phyloP scores from a whole-genome alignment of 2,888 invertebrate genomes.

The Automeris io region DNA sequence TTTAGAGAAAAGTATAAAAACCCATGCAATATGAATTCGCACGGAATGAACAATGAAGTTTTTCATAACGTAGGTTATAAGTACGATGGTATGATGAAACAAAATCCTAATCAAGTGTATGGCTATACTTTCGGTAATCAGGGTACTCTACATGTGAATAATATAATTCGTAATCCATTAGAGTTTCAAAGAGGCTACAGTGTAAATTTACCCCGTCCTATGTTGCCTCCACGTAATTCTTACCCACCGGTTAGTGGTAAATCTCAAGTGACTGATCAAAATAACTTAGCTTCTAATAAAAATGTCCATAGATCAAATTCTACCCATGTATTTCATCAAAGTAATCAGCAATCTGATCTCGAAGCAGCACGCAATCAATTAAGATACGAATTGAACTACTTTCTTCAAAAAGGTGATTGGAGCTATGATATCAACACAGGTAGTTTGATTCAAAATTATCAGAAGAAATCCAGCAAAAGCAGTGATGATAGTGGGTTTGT shows the following conservation, averaged over 20 bases:
- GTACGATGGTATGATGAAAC: slow-evolving; percentile 55
- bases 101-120: slow-evolving; percentile 67
- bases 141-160: slow-evolving; percentile 71
- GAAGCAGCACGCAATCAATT: slow-evolving; percentile 68
- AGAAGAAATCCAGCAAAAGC: slow-evolving; percentile 71
- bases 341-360: slow-evolving; percentile 56
- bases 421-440: slow-evolving; percentile 70
- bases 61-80: slow-evolving; percentile 67
- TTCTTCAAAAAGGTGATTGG: slow-evolving; percentile 71
- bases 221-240: slow-evolving; percentile 79
- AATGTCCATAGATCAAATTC: slow-evolving; percentile 80
- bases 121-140: slow-evolving; percentile 75
- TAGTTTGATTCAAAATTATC: slow-evolving; percentile 69
- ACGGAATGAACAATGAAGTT: slow-evolving; percentile 60
- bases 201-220: slow-evolving; percentile 76
- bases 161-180: slow-evolving; percentile 73
- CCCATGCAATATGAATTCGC: slow-evolving; percentile 58
- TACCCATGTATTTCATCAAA: slow-evolving; percentile 76
- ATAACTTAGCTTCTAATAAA: slow-evolving; percentile 68
- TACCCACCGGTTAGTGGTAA: slow-evolving; percentile 78
- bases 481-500: slow-evolving; percentile 73
- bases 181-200: slow-evolving; percentile 76
- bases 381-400: slow-evolving; percentile 67
- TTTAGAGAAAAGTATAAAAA: slow-evolving; percentile 80
- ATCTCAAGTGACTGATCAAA: slow-evolving; percentile 71